Evolutionary conservation across 2,888 invertebrate genomes (phyloP), one percentile per base, ranked within the genome.

Genomic region (Lycophotia porphyrea): DNA sequence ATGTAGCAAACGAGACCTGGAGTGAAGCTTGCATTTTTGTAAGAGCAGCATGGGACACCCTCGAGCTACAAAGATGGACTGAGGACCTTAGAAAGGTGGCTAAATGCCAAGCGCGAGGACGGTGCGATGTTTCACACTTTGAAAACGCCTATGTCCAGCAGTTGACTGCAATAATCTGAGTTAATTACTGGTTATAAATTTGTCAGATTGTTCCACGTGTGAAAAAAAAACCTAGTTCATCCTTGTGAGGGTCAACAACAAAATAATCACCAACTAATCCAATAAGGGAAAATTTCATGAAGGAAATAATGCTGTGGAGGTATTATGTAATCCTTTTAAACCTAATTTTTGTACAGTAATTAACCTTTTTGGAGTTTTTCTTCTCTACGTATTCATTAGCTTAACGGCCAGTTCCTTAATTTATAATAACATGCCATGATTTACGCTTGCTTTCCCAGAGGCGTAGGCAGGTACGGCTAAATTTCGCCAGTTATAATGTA

Each of bases 201-300:
- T 39, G 8, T 39, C 7, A 4, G 4, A 39, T n/a, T 18, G 11
- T 47, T 47, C 24, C 18, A 44, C 5, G 39, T 60, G 36, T 36
- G 52, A 15, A 18, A 74, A 68, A 58, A 36, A 15, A 31, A 0
- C 21, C 27, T 44, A 7, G 18, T 77, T 39, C 3, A 60, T 34
- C 9, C 11, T 64, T 13, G 24, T 42, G 9, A 15, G 44, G 70
- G 69, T 70, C n/a, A 70, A 78, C 58, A 58, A 18, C 39, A n/a
- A 76, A 58, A 70, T 78, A 78, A 78, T 76, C 79, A 34, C 47
- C 58, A 39, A 27, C 47, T 79, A 72, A 76, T 80, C 80, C 73
- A 76, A 76, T 76, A 72, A 34, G n/a, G 15, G 7, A 49, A 36
- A n/a, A 49, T 11, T 36, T 49, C 11, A 11, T 15, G 9, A 49